phyloP scores from a whole-genome alignment of 2,888 invertebrate species.

The Amphiduros pacificus region DNA sequence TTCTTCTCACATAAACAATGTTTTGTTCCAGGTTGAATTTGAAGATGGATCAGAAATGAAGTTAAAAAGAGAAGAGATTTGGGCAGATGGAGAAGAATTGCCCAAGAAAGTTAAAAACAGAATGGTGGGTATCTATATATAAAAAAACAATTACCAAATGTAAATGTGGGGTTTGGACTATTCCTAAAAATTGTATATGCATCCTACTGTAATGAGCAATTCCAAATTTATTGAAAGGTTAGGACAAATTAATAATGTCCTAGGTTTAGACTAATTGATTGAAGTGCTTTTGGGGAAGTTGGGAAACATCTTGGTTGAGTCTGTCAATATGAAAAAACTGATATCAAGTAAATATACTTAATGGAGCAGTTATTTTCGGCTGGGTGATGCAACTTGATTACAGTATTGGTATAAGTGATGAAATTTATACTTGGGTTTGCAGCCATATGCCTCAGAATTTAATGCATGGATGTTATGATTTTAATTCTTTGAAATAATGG shows the following conservation, averaged over 20 bases:
- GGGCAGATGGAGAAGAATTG: constrained; percentile 64
- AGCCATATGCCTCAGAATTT: background rate
- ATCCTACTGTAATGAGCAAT: background rate
- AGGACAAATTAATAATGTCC: too few relatives aligned
- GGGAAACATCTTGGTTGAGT: too few relatives aligned
- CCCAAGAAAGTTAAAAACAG: constrained; percentile 65
- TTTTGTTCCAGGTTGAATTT: constrained; percentile 52
- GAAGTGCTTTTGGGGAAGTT: too few relatives aligned
- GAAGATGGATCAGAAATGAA: constrained; percentile 61
- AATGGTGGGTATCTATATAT: constrained; percentile 42
- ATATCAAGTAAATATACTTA: background rate
- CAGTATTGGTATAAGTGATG: background rate
- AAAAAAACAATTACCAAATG: background rate
- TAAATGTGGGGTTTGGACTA: background rate
- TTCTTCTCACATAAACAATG: background rate
- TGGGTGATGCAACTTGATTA: background rate
- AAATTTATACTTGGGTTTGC: background rate
- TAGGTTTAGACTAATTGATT: too few relatives aligned
- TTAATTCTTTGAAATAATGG: background rate
- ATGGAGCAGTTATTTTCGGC: background rate
- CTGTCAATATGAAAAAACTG: too few relatives aligned
- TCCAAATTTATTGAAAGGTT: background rate
- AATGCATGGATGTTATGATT: background rate
- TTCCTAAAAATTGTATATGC: background rate
- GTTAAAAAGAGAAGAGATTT: constrained; percentile 64